Evolutionary conservation across 2,888 invertebrate genomes (phyloP), one percentile per base, ranked within the genome.

Genomic region (Melipona beecheii): DNA sequence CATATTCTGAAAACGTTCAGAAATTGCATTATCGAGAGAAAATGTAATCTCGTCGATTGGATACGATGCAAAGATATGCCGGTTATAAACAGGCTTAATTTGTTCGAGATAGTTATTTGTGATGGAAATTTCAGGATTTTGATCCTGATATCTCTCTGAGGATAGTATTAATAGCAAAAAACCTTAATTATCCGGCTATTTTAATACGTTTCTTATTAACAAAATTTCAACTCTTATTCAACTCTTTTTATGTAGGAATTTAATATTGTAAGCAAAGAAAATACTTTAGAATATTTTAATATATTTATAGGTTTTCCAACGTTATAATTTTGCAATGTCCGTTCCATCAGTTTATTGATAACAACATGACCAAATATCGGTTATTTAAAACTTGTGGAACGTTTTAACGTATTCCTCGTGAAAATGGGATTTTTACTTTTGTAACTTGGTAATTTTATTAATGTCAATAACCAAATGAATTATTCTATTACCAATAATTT

Each of bases 1-100:
- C 80, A 69, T 81, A 76, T 72, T 81, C 69, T 13, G 66, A 78
- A 68, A 81, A 64, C 54, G 78, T n/a, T 5, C 24, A 31, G 52
- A 69, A 72, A 78, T 82, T 72, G 15, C 52, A n/a, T 74, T 70
- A 60, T 13, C 31, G 9, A 19, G 13, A 31, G 58, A n/a, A 43
- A 76, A 65, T 54, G 70, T 54, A 81, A 78, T 82, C n/a, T 52
- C 43, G 43, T 31, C 52, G 75, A 62, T 69, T 21, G 24, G 15
- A 5, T 43, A n/a, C 2, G 6, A 13, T 24, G 74, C 24, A 68
- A 68, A 65, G 60, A 60, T 78, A 65, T 72, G 58, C 15, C 19
- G 5, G 52, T 13, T 70, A 75, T 75, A 50, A 80, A 54, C 75
- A 17, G 60, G 21, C 19, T 54, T 62, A 68, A 77, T 77, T 73